phyloP scores from a whole-genome alignment of 2,888 invertebrate species.

The Unio pictorum region DNA sequence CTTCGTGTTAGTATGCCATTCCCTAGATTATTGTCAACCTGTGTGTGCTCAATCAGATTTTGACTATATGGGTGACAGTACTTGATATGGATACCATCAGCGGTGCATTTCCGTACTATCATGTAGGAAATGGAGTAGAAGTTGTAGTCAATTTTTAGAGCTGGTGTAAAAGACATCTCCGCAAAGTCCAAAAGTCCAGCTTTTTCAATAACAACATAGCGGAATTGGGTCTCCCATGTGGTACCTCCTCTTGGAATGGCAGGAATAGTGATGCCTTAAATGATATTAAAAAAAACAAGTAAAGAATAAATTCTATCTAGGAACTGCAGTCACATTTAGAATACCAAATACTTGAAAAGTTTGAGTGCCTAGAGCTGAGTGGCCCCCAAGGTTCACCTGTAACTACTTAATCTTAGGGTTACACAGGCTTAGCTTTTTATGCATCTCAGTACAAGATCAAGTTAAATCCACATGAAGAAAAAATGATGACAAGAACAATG shows the following conservation, averaged over 20 bases:
- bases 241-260: slow-evolving; percentile 47
- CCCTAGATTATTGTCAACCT: slow-evolving; percentile 72
- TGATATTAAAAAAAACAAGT: background rate
- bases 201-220: slow-evolving; percentile 53
- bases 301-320: background rate
- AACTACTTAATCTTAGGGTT: no score
- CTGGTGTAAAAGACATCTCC: slow-evolving; percentile 77
- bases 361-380: no score
- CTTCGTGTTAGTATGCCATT: slow-evolving; percentile 93
- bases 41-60: slow-evolving; percentile 82
- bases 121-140: slow-evolving; percentile 72
- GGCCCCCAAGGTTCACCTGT: no score
- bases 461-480: no score
- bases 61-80: slow-evolving; percentile 91
- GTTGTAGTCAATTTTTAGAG: slow-evolving; percentile 77
- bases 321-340: background rate
- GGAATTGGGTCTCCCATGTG: slow-evolving; percentile 45
- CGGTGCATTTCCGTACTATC: slow-evolving; percentile 86
- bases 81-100: slow-evolving; percentile 93
- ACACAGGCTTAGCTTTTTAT: no score
- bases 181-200: slow-evolving; percentile 95
- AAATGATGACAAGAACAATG: no score
- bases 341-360: no score
- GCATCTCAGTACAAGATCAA: no score
- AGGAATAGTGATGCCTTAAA: slow-evolving; percentile 58